Percentiles rank a stretch among this genome's conserved stretches.
Evolutionary conservation across 2,113 vertebrate genomes (phyloP).

Genomic region (Ursus arctos): DNA sequence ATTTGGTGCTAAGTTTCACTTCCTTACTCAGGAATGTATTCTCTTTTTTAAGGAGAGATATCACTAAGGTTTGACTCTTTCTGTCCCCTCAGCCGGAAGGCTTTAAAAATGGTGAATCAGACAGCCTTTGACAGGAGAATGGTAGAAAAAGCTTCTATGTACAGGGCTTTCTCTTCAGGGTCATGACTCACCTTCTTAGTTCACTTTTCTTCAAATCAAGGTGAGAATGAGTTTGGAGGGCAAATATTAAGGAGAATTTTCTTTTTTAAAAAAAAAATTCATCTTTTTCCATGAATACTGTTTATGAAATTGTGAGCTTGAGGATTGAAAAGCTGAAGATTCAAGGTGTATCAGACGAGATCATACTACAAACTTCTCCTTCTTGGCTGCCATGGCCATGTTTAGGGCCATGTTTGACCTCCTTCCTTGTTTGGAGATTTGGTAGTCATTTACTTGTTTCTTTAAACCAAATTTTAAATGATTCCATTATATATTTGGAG

Average conservation of each 20-base stretch:
- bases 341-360: neutral
- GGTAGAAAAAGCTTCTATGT: neutral
- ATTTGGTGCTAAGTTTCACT: neutral
- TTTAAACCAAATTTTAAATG: constrained; percentile 3
- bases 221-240: neutral
- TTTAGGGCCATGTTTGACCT: neutral
- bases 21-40: neutral
- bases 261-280: neutral
- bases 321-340: neutral
- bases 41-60: neutral
- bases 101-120: neutral
- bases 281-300: neutral
- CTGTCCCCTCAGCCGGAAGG: neutral
- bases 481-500: neutral
- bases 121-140: neutral
- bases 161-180: neutral
- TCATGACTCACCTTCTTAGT: neutral
- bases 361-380: neutral
- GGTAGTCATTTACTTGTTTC: neutral
- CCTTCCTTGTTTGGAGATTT: neutral
- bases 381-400: neutral
- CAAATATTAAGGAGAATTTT: neutral
- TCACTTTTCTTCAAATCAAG: neutral
- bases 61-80: neutral
- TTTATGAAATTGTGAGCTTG: neutral